Base-by-base conservation (phyloP, 2,888 invertebrate species). In the Cantharis nigra region DNA sequence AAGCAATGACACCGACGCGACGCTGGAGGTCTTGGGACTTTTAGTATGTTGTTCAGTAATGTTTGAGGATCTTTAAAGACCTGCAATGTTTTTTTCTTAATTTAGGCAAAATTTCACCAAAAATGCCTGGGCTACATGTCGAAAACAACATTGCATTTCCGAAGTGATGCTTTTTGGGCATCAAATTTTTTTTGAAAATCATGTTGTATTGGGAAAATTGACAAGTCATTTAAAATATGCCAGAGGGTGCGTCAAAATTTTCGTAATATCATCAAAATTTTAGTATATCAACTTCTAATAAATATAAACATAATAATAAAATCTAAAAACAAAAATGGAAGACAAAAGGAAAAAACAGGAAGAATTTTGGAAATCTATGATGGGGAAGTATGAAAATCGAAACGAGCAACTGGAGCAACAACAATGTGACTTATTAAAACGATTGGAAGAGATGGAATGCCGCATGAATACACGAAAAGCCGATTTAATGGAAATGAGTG, bases 381-480 rank as follows among this genome's bases (percentile, higher is more conserved):
- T 93, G 30, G 90, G 90, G 78, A 88, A 89, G 69, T 91, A 90
- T 83, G 92, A 92, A 88, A 90, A 91, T 72, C 87, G 87, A 82
- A 89, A 89, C 81, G 87, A 87, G 63, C 87, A 88, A 75, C 83
- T 92, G 85, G 86, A 91, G 89, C 92, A 90, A 77, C 86, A 87
- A 30, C 89, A 89, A 75, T 88, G 88, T 76, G 91, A 92, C 81
- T 85, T 93, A 69, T 86, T 89, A 72, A 88, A 90, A 70, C 90
- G 92, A 77, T 83, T 93, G 71, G 89, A 91, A 73, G 89, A 91
- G 81, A 87, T 93, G 74, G 91, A 93, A 85, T 90, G 90, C 80
- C 91, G 92, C 9, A 90, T 93, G 79, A 93, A 93, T 0, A 92
- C 92, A 0, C 93, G 91, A 90, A 28, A 69, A 14, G 65, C 23